phyloP scores from a whole-genome alignment of 1,140 invertebrate species.

The Cylas formicarius region DNA sequence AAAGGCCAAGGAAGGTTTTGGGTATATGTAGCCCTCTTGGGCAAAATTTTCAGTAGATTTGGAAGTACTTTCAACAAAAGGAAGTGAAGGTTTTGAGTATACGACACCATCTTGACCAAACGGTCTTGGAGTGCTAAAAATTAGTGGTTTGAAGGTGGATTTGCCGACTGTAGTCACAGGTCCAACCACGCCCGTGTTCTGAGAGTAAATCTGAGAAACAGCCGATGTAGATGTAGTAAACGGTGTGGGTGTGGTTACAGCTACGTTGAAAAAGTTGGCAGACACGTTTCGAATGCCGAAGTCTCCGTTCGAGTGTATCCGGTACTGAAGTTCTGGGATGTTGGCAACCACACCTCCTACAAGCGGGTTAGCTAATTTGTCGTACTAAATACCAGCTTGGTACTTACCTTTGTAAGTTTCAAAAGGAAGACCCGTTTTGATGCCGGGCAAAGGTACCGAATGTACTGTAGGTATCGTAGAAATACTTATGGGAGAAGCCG shows the following conservation, averaged over 20 bases:
- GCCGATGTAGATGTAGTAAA: background rate
- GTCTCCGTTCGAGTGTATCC: conserved; percentile 22
- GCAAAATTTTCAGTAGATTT: no score
- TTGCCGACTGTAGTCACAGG: no score
- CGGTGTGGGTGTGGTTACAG: conserved; percentile 14
- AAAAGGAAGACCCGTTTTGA: conserved; percentile 23
- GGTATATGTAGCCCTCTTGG: no score
- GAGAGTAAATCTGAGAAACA: conserved; percentile 5
- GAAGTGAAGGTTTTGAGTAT: no score
- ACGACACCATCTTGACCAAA: no score
- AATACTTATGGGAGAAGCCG: conserved; percentile 21
- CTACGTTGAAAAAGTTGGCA: conserved; percentile 16
- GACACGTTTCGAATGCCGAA: conserved; percentile 14
- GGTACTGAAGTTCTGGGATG: conserved; percentile 34
- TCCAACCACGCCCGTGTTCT: no score
- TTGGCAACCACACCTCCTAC: conserved; percentile 35
- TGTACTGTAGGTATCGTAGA: conserved; percentile 29
- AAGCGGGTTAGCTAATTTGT: background rate
- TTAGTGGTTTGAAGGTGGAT: no score
- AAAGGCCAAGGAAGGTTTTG: no score
- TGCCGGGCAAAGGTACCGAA: conserved; percentile 29
- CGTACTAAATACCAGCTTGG: background rate
- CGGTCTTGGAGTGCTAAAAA: no score
- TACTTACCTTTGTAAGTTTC: conserved; percentile 26
- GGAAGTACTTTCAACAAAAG: no score